Base-by-base conservation (phyloP, 2,113 vertebrate species). In the Pipa parva region DNA sequence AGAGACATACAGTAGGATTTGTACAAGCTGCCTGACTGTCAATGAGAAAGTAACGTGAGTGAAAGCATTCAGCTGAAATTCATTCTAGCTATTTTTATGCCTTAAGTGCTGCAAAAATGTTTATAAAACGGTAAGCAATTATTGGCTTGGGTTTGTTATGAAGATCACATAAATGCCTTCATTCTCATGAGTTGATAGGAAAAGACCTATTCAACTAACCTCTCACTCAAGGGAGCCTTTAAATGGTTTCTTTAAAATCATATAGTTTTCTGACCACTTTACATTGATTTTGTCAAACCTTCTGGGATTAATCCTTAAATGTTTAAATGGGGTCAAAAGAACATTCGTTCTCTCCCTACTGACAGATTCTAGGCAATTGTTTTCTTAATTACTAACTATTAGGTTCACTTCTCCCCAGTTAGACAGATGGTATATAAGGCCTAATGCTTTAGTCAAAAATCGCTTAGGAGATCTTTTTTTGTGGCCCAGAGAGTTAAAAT, bases 231-330 rank as follows among this genome's bases (percentile, higher is more conserved):
- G 36, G 58, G 48, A 54, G 31, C 20, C 33, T 13, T 9, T 20
- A 49, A 10, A 61, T 70, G 60, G 57, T 61, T 26, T 22, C 57
- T 70, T 67, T 50, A 22, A 52, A 70, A 70, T 70, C 57, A 61
- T 70, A 70, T 42, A 60, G 26, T 70, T 37, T 45, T 61, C 58
- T 61, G 25, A 52, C 57, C 58, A 70, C 66, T 70, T 70, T 54
- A 70, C 66, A 70, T 70, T 70, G 66, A 70, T 70, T 58, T 70
- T 60, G 33, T 70, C 66, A 54, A 54, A 61, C 48, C 66, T 70
- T 61, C 33, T 52, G 58, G 57, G 66, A 70, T 54, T 49, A 42
- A 39, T 59, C 36, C 46, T 50, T 52, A 59, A 33, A 61, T 42
- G 31, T 54, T 54, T 61, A 70, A 70, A 61, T 31, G 26, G 57